Percentiles rank a stretch among this genome's conserved stretches.
These are phyloP conservation scores for Pelochelys cantorii DNA, from an alignment of 2,797 vertebrate species.

Conservation along the genomic window DNA sequence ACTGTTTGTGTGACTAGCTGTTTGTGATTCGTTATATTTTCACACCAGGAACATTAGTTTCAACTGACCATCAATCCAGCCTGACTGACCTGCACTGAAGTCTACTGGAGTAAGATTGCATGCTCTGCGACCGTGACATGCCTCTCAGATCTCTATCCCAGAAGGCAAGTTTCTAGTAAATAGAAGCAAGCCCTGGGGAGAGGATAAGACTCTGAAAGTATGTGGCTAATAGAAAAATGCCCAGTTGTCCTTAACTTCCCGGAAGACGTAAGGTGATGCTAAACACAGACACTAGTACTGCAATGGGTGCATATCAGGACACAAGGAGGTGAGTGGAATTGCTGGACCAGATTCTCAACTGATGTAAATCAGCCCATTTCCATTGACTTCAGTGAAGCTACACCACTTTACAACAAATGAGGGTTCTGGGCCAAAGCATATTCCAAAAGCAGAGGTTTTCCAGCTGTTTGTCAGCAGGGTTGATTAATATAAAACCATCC, in stretches of 20 bases:
- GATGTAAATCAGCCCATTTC: background rate
- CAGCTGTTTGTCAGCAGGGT: rapidly evolving
- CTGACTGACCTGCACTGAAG: background rate
- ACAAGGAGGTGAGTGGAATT: background rate
- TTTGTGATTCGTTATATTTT: background rate
- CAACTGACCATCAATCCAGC: background rate
- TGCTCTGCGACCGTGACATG: background rate
- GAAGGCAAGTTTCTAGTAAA: background rate
- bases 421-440: background rate
- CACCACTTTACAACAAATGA: background rate
- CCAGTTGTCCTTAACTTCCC: background rate
- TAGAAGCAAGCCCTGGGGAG: background rate
- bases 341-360: background rate
- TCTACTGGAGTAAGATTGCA: background rate
- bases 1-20: background rate
- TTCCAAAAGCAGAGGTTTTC: background rate
- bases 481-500: background rate
- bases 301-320: background rate
- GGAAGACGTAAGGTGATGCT: background rate
- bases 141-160: background rate
- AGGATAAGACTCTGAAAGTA: background rate
- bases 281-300: background rate
- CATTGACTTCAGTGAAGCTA: background rate
- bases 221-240: background rate
- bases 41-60: background rate